Percentiles rank a stretch among this genome's conserved stretches.
These are phyloP conservation scores for Orchestia grillus DNA, from an alignment of 1,140 invertebrate genomes.

Conservation along the genomic window DNA sequence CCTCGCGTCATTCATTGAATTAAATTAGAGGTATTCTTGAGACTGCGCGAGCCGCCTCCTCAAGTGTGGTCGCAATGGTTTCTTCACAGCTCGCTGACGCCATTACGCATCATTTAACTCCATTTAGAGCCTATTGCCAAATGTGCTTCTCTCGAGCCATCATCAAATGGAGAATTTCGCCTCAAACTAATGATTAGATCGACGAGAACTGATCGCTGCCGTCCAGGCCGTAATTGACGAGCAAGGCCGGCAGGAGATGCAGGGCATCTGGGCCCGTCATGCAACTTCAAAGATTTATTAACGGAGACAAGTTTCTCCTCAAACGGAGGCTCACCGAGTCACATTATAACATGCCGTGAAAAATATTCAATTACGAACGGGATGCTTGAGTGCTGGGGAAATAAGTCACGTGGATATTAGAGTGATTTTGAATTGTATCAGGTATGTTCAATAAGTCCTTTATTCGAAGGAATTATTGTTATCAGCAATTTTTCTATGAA, in stretches of 20 bases:
- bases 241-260: neutral
- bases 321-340: neutral
- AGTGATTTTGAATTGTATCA: too few species aligned
- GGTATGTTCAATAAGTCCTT: too few species aligned
- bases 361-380: neutral
- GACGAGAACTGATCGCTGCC: slow-evolving; percentile 29
- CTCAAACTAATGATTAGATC: slow-evolving; percentile 19
- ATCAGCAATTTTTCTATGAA: too few species aligned
- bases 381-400: too few species aligned
- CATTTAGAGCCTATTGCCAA: neutral
- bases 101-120: slow-evolving; percentile 8
- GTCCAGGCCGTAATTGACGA: slow-evolving; percentile 9
- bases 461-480: too few species aligned
- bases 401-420: too few species aligned
- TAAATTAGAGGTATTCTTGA: neutral
- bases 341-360: neutral
- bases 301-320: neutral
- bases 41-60: neutral
- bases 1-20: neutral
- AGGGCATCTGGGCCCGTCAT: neutral
- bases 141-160: neutral
- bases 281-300: neutral
- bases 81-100: neutral
- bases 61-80: neutral
- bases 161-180: neutral